Evolutionary conservation across 2,888 invertebrate genomes (phyloP).

Genomic region (Anarsia innoxiella): DNA sequence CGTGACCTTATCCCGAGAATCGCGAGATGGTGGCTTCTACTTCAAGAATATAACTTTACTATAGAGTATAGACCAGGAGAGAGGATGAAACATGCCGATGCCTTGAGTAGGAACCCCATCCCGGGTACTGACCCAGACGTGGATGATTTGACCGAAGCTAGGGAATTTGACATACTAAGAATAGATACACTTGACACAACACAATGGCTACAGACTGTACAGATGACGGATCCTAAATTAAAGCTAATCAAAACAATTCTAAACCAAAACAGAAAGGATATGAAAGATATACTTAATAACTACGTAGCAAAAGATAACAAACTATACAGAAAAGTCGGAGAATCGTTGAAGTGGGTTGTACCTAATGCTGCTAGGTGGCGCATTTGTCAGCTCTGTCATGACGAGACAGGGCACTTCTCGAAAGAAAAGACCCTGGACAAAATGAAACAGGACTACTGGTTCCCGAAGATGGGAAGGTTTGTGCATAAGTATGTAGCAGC

Average conservation of each 20-base stretch:
- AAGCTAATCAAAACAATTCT: constrained; percentile 4
- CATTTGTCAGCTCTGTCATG: neutral
- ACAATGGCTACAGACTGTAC: constrained; percentile 8
- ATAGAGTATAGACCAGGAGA: neutral
- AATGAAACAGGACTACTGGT: neutral
- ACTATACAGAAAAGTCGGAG: neutral
- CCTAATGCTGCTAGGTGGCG: constrained; percentile 1
- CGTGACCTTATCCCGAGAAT: constrained; percentile 3
- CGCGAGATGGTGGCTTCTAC: neutral
- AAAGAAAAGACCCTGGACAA: neutral
- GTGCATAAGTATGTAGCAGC: neutral
- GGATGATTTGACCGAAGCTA: neutral
- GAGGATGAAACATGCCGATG: neutral
- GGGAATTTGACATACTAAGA: neutral
- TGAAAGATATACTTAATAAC: constrained; percentile 5
- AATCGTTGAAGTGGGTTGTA: neutral
- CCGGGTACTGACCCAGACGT: neutral
- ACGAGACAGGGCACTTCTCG: constrained; percentile 1
- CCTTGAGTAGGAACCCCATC: neutral
- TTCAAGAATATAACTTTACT: constrained; percentile 17
- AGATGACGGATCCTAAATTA: constrained; percentile 7
- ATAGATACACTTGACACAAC: neutral
- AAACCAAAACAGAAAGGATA: neutral
- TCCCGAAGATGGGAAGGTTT: constrained; percentile 15
- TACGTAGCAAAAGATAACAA: neutral